Conservation (phyloP, 37 sponge, comb jelly and placozoan genomes). For the Geodia barretti region DNA sequence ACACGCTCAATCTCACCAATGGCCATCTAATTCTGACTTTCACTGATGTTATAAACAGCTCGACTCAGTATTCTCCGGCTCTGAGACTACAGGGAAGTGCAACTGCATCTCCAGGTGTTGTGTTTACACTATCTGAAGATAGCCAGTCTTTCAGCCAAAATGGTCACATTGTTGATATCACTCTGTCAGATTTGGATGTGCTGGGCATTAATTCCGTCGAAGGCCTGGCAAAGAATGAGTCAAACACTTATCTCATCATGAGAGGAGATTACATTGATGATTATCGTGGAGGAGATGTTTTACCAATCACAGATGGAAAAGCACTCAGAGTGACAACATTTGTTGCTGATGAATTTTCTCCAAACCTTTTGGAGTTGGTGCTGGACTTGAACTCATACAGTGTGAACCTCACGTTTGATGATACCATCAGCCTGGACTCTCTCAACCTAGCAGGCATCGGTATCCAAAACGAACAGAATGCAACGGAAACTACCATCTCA, state of each 20-base stretch:
- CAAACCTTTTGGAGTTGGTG: conserved; percentile 45
- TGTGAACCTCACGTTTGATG: conserved; percentile 75
- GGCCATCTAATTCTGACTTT: conserved; percentile 76
- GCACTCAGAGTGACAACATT: conserved; percentile 59
- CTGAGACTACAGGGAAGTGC: conserved; percentile 74
- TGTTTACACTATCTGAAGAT: conserved; percentile 50
- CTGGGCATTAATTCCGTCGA: conserved; percentile 63
- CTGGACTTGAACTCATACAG: conserved; percentile 68
- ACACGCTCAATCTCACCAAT: conserved; percentile 73
- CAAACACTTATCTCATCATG: conserved; percentile 78
- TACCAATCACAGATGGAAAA: conserved; percentile 85
- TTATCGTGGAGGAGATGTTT: conserved; percentile 72
- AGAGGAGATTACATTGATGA: conserved; percentile 86
- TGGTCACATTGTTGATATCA: conserved; percentile 69
- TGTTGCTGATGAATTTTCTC: conserved; percentile 58
- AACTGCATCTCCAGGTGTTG: conserved; percentile 39
- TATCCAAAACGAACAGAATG: conserved; percentile 56
- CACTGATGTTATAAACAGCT: conserved; percentile 69
- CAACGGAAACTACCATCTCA: conserved; percentile 9
- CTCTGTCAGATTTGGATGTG: conserved; percentile 69
- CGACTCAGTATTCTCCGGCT: conserved; percentile 70
- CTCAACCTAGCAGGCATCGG: conserved; percentile 40
- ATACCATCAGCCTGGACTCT: conserved; percentile 45
- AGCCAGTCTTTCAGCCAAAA: conserved; percentile 47
- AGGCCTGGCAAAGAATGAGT: conserved; percentile 37